phyloP scores from a whole-genome alignment of 2,888 invertebrate genomes.

The Thelaira solivaga region DNA sequence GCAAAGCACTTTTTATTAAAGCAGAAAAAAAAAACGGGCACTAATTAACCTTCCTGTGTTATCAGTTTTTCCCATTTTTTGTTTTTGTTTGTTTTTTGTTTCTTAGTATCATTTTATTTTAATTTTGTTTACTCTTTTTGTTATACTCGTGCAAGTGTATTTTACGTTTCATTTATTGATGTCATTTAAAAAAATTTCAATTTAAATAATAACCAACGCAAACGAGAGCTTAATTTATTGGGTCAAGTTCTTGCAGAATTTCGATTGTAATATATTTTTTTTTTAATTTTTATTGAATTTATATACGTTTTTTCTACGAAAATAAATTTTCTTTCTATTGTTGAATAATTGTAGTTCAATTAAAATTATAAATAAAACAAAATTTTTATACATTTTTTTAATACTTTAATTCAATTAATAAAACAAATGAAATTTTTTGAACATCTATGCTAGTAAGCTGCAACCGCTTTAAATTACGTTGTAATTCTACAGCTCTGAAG shows the following conservation, averaged over 20 bases:
- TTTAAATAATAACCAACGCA: not conserved
- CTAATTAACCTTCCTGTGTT: constrained; percentile 15
- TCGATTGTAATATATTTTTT: too few species aligned
- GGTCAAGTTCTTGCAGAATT: constrained; percentile 32
- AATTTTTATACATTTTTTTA: too few species aligned
- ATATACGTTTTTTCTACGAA: too few species aligned
- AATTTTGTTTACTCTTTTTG: not conserved
- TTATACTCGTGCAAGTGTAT: not conserved
- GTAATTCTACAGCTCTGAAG: too few species aligned
- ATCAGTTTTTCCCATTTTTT: constrained; percentile 25
- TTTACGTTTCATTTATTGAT: not conserved
- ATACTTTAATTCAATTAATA: too few species aligned
- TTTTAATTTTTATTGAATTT: not conserved
- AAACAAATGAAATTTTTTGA: too few species aligned
- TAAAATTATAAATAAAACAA: too few species aligned
- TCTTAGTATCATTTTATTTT: not conserved
- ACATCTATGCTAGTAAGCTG: too few species aligned
- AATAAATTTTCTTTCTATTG: too few species aligned
- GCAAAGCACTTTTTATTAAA: not conserved
- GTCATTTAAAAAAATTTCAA: not conserved
- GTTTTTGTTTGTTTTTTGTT: too few species aligned
- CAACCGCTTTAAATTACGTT: too few species aligned
- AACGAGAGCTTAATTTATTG: not conserved
- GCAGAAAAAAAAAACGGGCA: not conserved
- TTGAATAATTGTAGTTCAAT: not conserved